A percentile compares a stretch with the other conserved stretches of the same genome.
phyloP scores from a whole-genome alignment of 2,888 invertebrate species.

The Omphaloscelis lunosa region DNA sequence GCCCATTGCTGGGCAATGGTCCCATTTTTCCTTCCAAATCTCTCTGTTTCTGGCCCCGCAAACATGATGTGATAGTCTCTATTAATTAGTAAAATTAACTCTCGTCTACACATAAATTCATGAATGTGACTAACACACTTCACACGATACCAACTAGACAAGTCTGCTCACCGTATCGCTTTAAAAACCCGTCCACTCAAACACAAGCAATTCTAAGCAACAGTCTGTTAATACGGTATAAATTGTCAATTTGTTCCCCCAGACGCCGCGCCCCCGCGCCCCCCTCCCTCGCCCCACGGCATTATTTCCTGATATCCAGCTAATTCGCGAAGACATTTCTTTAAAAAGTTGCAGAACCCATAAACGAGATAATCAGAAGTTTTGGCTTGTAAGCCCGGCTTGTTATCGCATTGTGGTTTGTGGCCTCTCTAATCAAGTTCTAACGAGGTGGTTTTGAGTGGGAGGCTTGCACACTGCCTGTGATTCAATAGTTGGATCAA shows the following conservation, averaged over 20 bases:
- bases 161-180: slow-evolving; percentile 24
- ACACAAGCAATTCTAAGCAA: slow-evolving; percentile 57
- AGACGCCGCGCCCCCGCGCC: slow-evolving; percentile 42
- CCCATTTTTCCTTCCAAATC: no score
- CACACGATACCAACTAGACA: slow-evolving; percentile 19
- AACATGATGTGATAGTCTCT: no score
- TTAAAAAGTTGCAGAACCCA: slow-evolving; percentile 75
- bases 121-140: slow-evolving; percentile 1
- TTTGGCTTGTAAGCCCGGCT: slow-evolving; percentile 70
- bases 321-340: slow-evolving; percentile 69
- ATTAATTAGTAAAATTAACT: background rate
- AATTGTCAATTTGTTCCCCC: slow-evolving; percentile 68
- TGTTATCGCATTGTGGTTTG: slow-evolving; percentile 80
- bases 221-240: slow-evolving; percentile 61
- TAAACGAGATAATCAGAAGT: slow-evolving; percentile 78
- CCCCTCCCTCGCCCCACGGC: slow-evolving; percentile 34
- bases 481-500: slow-evolving; percentile 36
- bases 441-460: slow-evolving; percentile 77
- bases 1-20: no score
- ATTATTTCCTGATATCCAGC: slow-evolving; percentile 69
- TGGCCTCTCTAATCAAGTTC: slow-evolving; percentile 82
- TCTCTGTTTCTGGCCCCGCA: no score
- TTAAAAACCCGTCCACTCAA: slow-evolving; percentile 49
- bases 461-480: slow-evolving; percentile 62
- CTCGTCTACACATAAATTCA: background rate